These are phyloP conservation scores for Dendrocincla fuliginosa DNA, from an alignment of 2,797 vertebrate species.

Conservation along the genomic window DNA sequence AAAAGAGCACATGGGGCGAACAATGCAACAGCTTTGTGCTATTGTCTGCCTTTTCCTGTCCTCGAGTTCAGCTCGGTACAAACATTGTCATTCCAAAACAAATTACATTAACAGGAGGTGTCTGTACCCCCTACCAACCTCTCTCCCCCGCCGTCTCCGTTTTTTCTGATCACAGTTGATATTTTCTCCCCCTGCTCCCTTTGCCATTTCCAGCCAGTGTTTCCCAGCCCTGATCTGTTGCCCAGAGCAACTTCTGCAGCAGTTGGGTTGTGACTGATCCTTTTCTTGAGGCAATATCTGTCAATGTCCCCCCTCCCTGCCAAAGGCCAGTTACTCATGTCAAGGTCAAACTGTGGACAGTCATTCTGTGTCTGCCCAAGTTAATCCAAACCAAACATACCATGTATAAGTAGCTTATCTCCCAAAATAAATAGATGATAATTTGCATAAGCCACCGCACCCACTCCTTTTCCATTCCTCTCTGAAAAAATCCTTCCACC, in stretches of 20 bases:
- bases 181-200: neutral
- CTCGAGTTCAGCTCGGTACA: slow-evolving; percentile 52
- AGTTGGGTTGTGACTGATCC: slow-evolving; percentile 20
- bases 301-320: slow-evolving; percentile 6
- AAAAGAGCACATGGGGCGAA: slow-evolving; percentile 23
- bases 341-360: slow-evolving; percentile 67
- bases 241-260: slow-evolving; percentile 28
- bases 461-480: slow-evolving; percentile 16
- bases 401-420: slow-evolving; percentile 63
- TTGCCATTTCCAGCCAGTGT: neutral
- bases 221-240: neutral
- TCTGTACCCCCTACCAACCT: neutral
- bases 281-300: slow-evolving; percentile 42
- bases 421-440: slow-evolving; percentile 62
- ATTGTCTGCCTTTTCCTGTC: slow-evolving; percentile 58
- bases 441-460: slow-evolving; percentile 52
- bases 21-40: slow-evolving; percentile 16
- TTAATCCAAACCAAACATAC: slow-evolving; percentile 70
- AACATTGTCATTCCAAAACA: slow-evolving; percentile 8
- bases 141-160: accelerated
- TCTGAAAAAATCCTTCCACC: slow-evolving; percentile 30
- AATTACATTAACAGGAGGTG: slow-evolving; percentile 39
- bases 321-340: slow-evolving; percentile 60
- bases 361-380: slow-evolving; percentile 50
- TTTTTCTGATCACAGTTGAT: accelerated